Evolutionary conservation across 2,888 invertebrate genomes (phyloP).

Genomic region (Pristionchus exspectatus): DNA sequence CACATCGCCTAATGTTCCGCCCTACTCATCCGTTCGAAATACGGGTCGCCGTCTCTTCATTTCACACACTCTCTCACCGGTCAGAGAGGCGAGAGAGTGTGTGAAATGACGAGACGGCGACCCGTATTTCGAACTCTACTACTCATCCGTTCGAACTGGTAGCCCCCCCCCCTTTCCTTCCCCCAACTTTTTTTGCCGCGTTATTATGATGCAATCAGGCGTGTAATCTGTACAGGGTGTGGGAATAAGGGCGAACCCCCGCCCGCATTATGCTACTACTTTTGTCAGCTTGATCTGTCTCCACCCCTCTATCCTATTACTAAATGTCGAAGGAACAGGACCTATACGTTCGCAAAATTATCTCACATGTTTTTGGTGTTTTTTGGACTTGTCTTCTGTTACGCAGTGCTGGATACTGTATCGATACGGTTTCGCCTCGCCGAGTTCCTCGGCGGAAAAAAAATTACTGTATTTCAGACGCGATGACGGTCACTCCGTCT

Average conservation of each 20-base stretch:
- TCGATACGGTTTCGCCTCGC: no score
- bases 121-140: no score
- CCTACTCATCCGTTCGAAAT: background rate
- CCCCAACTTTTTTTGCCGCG: slow-evolving; percentile 9
- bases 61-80: no score
- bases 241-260: slow-evolving; percentile 4
- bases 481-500: background rate
- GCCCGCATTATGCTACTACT: background rate
- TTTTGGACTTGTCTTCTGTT: no score
- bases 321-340: no score
- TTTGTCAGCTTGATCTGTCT: background rate
- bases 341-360: no score
- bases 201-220: slow-evolving; percentile 48
- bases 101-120: no score
- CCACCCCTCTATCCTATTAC: background rate
- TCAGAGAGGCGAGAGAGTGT: no score
- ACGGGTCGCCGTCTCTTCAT: no score
- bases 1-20: background rate
- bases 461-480: background rate
- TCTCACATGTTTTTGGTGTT: no score
- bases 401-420: no score
- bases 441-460: no score
- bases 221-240: slow-evolving; percentile 16
- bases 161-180: background rate
- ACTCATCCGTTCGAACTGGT: background rate